A percentile compares a stretch with the other conserved stretches of the same genome.
Conservation (phyloP, 2,888 invertebrate genomes). For the Steinernema scapterisci region DNA sequence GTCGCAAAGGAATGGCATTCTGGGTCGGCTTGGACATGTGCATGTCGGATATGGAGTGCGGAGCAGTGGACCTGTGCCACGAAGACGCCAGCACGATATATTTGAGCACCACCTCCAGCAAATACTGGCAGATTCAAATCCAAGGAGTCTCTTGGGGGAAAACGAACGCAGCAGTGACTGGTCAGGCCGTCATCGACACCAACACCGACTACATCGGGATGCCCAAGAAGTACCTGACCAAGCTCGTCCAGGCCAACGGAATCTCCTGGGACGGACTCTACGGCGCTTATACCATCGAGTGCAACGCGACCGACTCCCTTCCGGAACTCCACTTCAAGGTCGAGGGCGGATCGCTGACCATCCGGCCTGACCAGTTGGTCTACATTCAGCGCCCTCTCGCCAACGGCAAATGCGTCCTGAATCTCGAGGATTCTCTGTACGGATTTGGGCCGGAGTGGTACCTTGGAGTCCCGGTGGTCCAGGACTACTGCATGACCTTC, state of each 20-base stretch:
- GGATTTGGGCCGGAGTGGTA: conserved; percentile 9
- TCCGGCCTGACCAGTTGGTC: background rate
- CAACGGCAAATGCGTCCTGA: background rate
- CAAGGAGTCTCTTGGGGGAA: background rate
- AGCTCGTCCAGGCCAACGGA: background rate
- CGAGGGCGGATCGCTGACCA: background rate
- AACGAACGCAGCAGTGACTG: background rate
- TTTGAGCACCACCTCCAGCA: background rate
- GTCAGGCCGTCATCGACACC: background rate
- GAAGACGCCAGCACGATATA: background rate
- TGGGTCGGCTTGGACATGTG: too few species aligned
- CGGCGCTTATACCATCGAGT: background rate
- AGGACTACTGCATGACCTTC: background rate
- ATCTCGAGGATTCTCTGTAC: background rate
- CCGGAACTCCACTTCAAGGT: conserved; percentile 1
- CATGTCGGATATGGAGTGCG: too few species aligned
- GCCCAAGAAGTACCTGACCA: conserved; percentile 1
- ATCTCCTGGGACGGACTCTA: conserved; percentile 3
- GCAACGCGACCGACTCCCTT: background rate
- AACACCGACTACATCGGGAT: conserved; percentile 1
- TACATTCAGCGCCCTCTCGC: background rate
- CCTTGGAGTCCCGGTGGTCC: background rate
- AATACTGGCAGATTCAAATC: background rate
- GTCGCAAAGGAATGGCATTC: too few species aligned
- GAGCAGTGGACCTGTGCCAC: background rate